Evolutionary conservation across 1,140 invertebrate genomes (phyloP), one percentile per base, ranked within the genome.

Genomic region (Drosophila triauraria): DNA sequence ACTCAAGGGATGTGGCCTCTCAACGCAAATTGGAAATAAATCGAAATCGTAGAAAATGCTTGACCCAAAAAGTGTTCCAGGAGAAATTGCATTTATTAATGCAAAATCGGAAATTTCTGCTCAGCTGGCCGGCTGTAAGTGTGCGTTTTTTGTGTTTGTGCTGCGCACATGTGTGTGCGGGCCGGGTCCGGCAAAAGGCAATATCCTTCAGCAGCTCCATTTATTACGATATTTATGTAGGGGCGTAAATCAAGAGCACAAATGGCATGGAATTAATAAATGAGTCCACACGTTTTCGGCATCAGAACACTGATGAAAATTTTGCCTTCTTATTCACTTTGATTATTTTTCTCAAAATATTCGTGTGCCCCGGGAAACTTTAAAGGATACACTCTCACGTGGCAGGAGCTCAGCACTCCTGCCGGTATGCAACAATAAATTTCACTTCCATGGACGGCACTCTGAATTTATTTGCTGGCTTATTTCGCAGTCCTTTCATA

Each of bases 231-330:
- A 85, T 90, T 90, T 90, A 90, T 90, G 78, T 72, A 67, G 50
- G 48, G 63, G 58, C 85, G 85, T 90, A 90, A 90, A 90, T 90
- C 85, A 90, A 80, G 75, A 79, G 58, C 76, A 81, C 75, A 90
- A 90, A 90, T 90, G 85, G 85, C 88, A 90, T 79, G 85, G 85
- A 90, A 90, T 90, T 90, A 90, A 90, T 90, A 90, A 90, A 90
- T 90, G 85, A 78, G 79, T 82, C 75, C 68, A 59, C 67, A 70
- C 23, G 74, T 53, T 57, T 57, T 42, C 20, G 12, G 40, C 57
- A 17, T 27, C 62, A 43, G 63, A 50, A 25, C 44, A 4, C 58
- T 58, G 75, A 59, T 68, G 62, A 60, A 72, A 30, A 23, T 60
- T 60, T 72, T 43, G 68, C 54, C 50, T 32, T 57, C 50, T 32